Conservation (phyloP, 53 echinoderm and acorn worm species). For the Antedon mediterranea region DNA sequence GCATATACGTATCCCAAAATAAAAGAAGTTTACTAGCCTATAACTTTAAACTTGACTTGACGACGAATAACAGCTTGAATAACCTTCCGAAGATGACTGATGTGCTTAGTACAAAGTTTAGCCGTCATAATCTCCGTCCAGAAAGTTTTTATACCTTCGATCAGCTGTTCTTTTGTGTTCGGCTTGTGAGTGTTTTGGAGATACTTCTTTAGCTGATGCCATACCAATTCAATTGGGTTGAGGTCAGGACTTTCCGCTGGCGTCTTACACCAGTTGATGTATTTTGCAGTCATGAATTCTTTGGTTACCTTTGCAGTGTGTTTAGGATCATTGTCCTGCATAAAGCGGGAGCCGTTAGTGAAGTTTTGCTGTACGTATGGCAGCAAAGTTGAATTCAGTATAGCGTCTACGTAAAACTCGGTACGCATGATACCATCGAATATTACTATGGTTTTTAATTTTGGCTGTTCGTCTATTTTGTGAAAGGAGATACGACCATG, state of each 20-base stretch:
- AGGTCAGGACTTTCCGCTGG: constrained; percentile 9
- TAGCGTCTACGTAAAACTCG: constrained; percentile 9
- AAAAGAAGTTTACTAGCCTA: too few relatives aligned
- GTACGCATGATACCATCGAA: constrained; percentile 28
- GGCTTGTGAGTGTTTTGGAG: constrained; percentile 8
- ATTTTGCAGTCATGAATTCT: not conserved
- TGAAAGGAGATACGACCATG: constrained; percentile 20
- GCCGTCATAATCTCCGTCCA: not conserved
- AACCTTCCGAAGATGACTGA: constrained; percentile 5
- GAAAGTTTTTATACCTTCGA: not conserved
- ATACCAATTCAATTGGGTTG: constrained; percentile 16
- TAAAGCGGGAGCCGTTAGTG: not conserved
- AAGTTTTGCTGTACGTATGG: constrained; percentile 7
- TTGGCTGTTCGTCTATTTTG: not conserved
- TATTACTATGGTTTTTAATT: constrained; percentile 9
- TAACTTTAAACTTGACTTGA: too few relatives aligned
- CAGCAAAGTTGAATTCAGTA: not conserved
- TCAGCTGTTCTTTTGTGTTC: constrained; percentile 4
- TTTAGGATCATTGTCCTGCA: not conserved
- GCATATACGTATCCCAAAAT: too few relatives aligned
- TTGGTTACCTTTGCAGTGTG: not conserved
- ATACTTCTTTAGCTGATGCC: constrained; percentile 12
- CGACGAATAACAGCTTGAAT: constrained; percentile 7
- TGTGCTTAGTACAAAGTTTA: not conserved
- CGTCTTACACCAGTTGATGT: constrained; percentile 8